A percentile compares a stretch with the other conserved stretches of the same genome.
Evolutionary conservation across 2,113 vertebrate genomes (phyloP).

Genomic region (Rynchops niger): DNA sequence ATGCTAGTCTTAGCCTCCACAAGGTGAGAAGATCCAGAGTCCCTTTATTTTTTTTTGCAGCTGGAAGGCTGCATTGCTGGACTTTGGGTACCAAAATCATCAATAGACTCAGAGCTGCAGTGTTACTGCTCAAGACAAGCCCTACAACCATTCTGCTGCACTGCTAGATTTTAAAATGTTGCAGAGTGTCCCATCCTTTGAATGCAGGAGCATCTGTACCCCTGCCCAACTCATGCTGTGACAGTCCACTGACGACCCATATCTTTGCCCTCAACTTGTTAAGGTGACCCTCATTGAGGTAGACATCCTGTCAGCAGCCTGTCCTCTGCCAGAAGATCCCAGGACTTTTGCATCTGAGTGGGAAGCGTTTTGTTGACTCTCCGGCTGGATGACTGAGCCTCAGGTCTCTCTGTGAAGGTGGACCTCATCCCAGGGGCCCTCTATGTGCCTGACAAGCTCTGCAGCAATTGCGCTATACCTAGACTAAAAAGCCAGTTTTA

Average conservation of each 20-base stretch:
- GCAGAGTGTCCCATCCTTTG: background rate
- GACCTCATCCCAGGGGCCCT: background rate
- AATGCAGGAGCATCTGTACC: background rate
- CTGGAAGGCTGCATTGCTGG: background rate
- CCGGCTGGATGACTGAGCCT: background rate
- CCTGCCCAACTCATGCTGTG: background rate
- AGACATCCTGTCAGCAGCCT: background rate
- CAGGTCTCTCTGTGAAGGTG: background rate
- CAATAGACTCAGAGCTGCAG: background rate
- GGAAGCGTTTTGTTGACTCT: background rate
- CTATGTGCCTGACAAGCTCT: background rate
- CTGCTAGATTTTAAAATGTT: background rate
- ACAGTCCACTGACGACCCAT: background rate
- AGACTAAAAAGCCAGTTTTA: background rate
- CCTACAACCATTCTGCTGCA: background rate
- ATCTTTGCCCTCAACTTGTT: background rate
- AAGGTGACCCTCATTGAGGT: background rate
- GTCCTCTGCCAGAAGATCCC: background rate
- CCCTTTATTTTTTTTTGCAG: background rate
- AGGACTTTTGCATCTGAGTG: background rate
- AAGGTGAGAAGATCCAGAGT: background rate
- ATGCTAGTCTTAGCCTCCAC: background rate
- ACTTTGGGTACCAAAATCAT: background rate
- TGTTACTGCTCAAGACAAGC: background rate
- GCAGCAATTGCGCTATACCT: background rate